phyloP scores from a whole-genome alignment of 2,797 vertebrate genomes.

The Ciconia nigra region DNA sequence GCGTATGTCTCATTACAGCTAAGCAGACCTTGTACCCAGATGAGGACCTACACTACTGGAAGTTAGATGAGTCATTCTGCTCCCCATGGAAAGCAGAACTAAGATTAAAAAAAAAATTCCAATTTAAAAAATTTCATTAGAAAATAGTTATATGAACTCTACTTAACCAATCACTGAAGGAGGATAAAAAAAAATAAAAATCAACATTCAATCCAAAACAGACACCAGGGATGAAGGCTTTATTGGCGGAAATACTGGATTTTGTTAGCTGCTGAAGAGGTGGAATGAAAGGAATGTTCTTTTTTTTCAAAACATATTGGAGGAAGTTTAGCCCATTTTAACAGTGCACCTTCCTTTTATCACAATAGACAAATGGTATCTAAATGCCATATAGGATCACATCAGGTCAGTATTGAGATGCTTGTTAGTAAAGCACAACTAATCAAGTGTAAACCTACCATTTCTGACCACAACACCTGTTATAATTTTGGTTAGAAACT shows the following conservation, averaged over 20 bases:
- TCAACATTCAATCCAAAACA: neutral
- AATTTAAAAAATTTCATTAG: neutral
- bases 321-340: neutral
- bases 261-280: neutral
- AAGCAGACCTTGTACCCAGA: neutral
- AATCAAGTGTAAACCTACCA: neutral
- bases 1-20: neutral
- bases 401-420: neutral
- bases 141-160: neutral
- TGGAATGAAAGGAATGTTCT: neutral
- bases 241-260: neutral
- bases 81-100: neutral
- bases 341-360: neutral
- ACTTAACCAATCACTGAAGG: neutral
- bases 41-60: neutral
- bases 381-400: neutral
- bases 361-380: neutral
- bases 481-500: neutral
- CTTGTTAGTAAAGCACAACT: neutral
- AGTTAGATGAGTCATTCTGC: neutral
- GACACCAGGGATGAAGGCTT: neutral
- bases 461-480: neutral
- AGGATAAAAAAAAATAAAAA: neutral
- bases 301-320: neutral
- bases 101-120: neutral